These are phyloP conservation scores for Kryptolebias ocellatus DNA, from an alignment of 2,797 vertebrate genomes.

Conservation along the genomic window DNA sequence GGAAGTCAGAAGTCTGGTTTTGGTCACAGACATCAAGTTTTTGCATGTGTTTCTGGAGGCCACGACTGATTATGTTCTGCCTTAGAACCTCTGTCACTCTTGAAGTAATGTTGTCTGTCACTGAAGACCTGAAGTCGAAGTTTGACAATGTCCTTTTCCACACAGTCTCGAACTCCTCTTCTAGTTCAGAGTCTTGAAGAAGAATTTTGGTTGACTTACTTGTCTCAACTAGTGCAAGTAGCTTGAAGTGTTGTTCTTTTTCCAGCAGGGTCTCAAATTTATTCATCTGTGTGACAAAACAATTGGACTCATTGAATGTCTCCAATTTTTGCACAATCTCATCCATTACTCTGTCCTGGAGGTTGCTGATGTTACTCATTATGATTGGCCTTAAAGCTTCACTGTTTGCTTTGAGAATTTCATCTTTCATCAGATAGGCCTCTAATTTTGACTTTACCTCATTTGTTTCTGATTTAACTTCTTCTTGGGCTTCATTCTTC, in stretches of 20 bases:
- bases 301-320: slow-evolving; percentile 57
- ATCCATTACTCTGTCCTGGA: slow-evolving; percentile 58
- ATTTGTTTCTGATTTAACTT: slow-evolving; percentile 61
- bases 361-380: slow-evolving; percentile 52
- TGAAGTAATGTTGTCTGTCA: slow-evolving; percentile 65
- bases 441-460: slow-evolving; percentile 62
- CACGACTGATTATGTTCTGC: slow-evolving; percentile 69
- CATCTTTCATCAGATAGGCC: slow-evolving; percentile 59
- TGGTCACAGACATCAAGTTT: slow-evolving; percentile 48
- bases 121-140: slow-evolving; percentile 68
- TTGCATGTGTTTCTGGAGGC: slow-evolving; percentile 69
- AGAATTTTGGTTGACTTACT: slow-evolving; percentile 59
- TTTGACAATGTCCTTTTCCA: slow-evolving; percentile 72
- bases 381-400: slow-evolving; percentile 67
- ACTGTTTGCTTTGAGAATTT: slow-evolving; percentile 54
- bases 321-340: slow-evolving; percentile 61
- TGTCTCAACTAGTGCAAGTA: slow-evolving; percentile 60
- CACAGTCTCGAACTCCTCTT: slow-evolving; percentile 75
- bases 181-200: slow-evolving; percentile 63
- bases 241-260: slow-evolving; percentile 65
- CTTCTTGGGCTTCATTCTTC: slow-evolving; percentile 57
- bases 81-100: slow-evolving; percentile 67
- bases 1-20: slow-evolving; percentile 49
- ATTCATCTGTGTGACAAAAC: slow-evolving; percentile 62
- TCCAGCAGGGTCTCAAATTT: slow-evolving; percentile 65